Percentiles rank a stretch among this genome's conserved stretches.
These are phyloP conservation scores for Scylla paramamosain DNA, from an alignment of 1,140 invertebrate species.

Conservation along the genomic window DNA sequence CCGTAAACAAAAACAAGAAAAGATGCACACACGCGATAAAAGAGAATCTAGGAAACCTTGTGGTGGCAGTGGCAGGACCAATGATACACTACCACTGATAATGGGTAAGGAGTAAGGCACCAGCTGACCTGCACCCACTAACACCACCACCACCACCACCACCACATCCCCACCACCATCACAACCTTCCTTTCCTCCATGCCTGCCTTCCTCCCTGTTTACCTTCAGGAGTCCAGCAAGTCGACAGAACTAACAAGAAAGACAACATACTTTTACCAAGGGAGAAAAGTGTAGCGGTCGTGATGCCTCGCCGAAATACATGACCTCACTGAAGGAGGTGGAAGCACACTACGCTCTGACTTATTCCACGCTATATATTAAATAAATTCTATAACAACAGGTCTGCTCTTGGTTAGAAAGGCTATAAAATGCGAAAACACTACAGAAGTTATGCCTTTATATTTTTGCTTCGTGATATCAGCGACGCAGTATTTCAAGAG, in stretches of 20 bases:
- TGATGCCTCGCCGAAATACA: background rate
- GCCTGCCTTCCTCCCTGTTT: slow-evolving; percentile 31
- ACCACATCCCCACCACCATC: too few relatives aligned
- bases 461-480: background rate
- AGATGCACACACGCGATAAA: too few relatives aligned
- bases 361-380: background rate
- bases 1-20: too few relatives aligned
- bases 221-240: background rate
- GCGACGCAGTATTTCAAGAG: background rate
- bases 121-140: too few relatives aligned
- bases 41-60: too few relatives aligned
- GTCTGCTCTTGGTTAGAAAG: background rate
- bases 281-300: slow-evolving; percentile 12
- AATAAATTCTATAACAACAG: background rate
- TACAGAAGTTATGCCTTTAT: background rate
- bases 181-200: background rate
- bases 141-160: too few relatives aligned
- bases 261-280: slow-evolving; percentile 9
- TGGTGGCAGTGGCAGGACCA: too few relatives aligned
- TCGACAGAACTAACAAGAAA: slow-evolving; percentile 41
- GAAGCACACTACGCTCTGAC: background rate
- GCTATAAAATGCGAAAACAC: background rate
- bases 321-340: background rate
- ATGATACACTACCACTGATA: too few relatives aligned
- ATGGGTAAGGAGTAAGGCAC: too few relatives aligned